A percentile compares a stretch with the other conserved stretches of the same genome.
phyloP scores from a whole-genome alignment of 1,140 invertebrate genomes.

The Drosophila punjabiensis region DNA sequence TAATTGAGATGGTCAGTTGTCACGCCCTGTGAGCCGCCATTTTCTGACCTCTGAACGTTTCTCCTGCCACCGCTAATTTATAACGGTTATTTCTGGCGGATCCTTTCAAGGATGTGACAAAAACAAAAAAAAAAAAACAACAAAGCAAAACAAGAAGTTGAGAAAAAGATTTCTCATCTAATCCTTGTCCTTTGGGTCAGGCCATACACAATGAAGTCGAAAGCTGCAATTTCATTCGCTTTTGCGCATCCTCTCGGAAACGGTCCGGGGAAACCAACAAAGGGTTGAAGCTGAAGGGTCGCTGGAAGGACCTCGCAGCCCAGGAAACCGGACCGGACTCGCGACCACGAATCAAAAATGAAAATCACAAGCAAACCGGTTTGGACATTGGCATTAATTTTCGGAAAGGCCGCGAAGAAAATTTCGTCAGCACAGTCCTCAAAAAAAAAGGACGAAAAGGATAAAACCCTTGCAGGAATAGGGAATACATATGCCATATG shows the following conservation, averaged over 20 bases:
- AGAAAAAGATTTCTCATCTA: constrained; percentile 67
- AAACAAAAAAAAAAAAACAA: constrained; percentile 11
- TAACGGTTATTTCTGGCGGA: constrained; percentile 67
- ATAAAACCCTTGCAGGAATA: constrained; percentile 59
- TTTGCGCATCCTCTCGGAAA: constrained; percentile 66
- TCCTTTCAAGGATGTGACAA: constrained; percentile 21
- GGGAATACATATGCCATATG: constrained; percentile 49
- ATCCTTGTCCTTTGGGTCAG: constrained; percentile 48
- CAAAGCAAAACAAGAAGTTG: constrained; percentile 28
- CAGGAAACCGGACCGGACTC: constrained; percentile 77
- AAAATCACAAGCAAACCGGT: constrained; percentile 76
- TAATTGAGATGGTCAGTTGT: constrained; percentile 57
- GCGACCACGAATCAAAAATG: constrained; percentile 70
- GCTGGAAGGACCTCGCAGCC: constrained; percentile 43
- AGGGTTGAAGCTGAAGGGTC: constrained; percentile 77
- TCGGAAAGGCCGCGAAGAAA: constrained; percentile 73
- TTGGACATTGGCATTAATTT: constrained; percentile 80
- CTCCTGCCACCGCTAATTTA: constrained; percentile 36
- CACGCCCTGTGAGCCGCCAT: constrained; percentile 13
- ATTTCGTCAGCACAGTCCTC: constrained; percentile 48
- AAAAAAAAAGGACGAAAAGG: constrained; percentile 66
- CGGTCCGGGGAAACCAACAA: constrained; percentile 50
- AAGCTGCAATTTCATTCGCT: constrained; percentile 76
- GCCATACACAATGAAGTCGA: constrained; percentile 47
- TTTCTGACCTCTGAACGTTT: not conserved